These are phyloP conservation scores for Propithecus deckenii DNA, from an alignment of 2,797 vertebrate species.

Conservation along the genomic window DNA sequence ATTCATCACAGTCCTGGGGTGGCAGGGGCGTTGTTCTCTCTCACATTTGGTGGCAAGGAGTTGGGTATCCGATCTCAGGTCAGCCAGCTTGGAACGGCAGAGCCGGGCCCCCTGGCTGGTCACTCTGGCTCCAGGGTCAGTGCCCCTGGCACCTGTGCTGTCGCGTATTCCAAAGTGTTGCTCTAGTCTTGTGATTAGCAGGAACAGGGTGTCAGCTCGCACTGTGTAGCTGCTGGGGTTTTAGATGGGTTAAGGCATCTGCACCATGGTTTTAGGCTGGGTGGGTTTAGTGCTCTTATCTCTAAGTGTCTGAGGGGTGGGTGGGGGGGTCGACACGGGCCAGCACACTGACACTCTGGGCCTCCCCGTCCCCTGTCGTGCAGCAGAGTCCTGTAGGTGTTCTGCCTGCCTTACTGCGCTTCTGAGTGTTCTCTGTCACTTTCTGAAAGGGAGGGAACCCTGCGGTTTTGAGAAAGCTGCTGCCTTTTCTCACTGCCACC, in stretches of 20 bases:
- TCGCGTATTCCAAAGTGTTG: neutral
- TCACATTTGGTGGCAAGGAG: accelerated
- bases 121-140: accelerated
- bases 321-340: neutral
- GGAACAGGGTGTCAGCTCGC: neutral
- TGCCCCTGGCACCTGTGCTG: accelerated
- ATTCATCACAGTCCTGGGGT: neutral
- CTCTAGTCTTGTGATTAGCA: neutral
- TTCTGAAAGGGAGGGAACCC: too few species aligned
- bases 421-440: too few species aligned
- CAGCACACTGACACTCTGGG: neutral
- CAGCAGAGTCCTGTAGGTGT: neutral
- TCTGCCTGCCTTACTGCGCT: too few species aligned
- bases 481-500: too few species aligned
- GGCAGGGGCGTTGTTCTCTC: neutral
- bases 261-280: neutral
- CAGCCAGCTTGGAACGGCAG: neutral
- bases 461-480: too few species aligned
- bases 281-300: neutral
- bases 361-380: too few species aligned
- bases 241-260: neutral
- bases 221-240: neutral
- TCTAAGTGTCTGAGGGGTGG: neutral
- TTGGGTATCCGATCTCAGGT: neutral
- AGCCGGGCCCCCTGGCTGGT: neutral